Percentiles rank a stretch among this genome's conserved stretches.
phyloP scores from a whole-genome alignment of 2,888 invertebrate species.

The Hydropsyche betteni region DNA sequence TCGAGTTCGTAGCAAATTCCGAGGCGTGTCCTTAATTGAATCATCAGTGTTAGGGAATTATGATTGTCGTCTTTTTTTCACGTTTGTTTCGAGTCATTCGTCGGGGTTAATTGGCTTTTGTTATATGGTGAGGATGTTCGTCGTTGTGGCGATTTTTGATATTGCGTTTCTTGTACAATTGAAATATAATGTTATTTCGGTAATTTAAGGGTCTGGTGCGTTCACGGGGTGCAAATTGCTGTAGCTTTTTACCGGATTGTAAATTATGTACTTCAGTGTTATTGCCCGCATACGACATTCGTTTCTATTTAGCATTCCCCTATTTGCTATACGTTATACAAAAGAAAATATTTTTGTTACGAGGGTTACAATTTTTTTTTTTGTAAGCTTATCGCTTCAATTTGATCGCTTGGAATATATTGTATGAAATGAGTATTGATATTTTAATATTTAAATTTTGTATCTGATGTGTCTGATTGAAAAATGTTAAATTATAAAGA shows the following conservation, averaged over 20 bases:
- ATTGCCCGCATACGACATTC: slow-evolving; percentile 24
- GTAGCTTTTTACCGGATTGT: slow-evolving; percentile 6
- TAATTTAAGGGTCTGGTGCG: neutral
- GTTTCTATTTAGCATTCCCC: slow-evolving; percentile 22
- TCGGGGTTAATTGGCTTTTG: no score
- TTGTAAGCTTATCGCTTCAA: neutral
- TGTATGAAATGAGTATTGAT: no score
- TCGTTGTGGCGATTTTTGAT: no score
- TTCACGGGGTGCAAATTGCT: slow-evolving; percentile 3
- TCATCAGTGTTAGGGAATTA: slow-evolving; percentile 3
- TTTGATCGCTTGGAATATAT: no score
- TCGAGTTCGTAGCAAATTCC: neutral
- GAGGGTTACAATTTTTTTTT: neutral
- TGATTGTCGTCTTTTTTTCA: slow-evolving; percentile 20
- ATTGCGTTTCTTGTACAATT: no score
- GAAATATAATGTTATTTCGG: neutral
- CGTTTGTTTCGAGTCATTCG: neutral
- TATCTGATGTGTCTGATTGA: no score
- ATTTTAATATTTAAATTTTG: no score
- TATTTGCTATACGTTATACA: neutral
- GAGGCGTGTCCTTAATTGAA: slow-evolving; percentile 14
- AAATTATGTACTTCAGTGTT: slow-evolving; percentile 18
- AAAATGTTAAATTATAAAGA: no score
- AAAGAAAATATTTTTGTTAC: slow-evolving; percentile 12
- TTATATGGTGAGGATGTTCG: no score